Evolutionary conservation across 1,140 invertebrate genomes (phyloP), one percentile per base, ranked within the genome.

Genomic region (Dinothrombium tinctorium): DNA sequence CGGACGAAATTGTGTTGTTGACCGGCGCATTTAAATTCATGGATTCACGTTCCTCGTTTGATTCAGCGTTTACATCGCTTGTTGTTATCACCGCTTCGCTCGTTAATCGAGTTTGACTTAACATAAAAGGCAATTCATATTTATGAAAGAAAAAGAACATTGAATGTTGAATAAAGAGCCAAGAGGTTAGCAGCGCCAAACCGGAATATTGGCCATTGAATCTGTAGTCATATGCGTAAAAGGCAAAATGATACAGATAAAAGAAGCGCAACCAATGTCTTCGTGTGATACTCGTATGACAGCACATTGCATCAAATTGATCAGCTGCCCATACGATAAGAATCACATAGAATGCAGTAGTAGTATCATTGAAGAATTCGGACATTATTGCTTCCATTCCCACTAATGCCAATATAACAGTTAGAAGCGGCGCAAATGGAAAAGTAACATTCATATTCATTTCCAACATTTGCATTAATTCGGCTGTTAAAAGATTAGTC

Each of bases 351-450:
- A 99, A 98, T 1, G 90, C 89, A 9, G 90, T 98, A 0, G 83
- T 83, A 0, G 84, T 92, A 57, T 98, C 90, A 58, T 92, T 92
- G 66, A 98, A 98, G 59, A 98, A 95, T 63, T 98, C 92, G 0
- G 86, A 92, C 90, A 98, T 98, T 38, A 98, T 94, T 0, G 90
- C 87, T 59, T 98, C 90, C 86, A 98, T 95, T 26, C 89, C 90
- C 48, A 98, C 86, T 57, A 98, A 65, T 11, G 92, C 92, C 55
- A 98, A 60, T 50, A 98, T 92, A 29, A 96, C 87, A 4, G 89
- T 96, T 28, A 96, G 67, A 14, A 99, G 64, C 7, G 90, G 86
- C 22, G 89, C 89, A 23, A 84, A 82, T 14, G 89, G 89, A 57
- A 96, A 94, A 4, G 77, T 76, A 11, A 92, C 24, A 21, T 24